phyloP scores from a whole-genome alignment of 2,113 vertebrate genomes.

The Peromyscus californicus region DNA sequence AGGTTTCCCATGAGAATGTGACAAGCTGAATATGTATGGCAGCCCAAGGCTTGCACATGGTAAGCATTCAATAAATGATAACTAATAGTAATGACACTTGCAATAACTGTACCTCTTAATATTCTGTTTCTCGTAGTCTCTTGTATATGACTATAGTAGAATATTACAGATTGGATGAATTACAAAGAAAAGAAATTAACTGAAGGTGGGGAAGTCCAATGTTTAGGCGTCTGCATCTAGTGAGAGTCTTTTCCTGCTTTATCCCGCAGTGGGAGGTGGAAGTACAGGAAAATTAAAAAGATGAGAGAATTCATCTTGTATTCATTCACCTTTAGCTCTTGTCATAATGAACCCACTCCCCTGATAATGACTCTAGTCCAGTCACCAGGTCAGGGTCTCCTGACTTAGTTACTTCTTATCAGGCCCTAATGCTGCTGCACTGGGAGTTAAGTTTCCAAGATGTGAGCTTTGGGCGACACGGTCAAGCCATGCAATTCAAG shows the following conservation, averaged over 20 bases:
- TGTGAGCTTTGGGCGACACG: neutral
- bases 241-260: neutral
- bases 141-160: neutral
- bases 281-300: neutral
- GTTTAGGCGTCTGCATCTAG: neutral
- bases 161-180: neutral
- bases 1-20: constrained; percentile 20
- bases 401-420: neutral
- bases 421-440: neutral
- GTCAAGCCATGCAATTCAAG: neutral
- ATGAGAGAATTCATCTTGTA: neutral
- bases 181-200: neutral
- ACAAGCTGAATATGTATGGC: neutral
- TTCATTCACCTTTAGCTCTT: neutral
- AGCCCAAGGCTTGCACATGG: neutral
- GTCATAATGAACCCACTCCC: neutral
- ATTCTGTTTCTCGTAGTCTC: neutral
- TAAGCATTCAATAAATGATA: neutral
- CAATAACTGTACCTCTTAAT: neutral
- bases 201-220: neutral
- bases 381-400: neutral
- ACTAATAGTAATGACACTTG: neutral
- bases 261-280: no score
- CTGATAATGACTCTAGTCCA: no score
- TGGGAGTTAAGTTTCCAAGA: neutral